phyloP scores from a whole-genome alignment of 2,888 invertebrate species.

The Meteorus cinctellus region DNA sequence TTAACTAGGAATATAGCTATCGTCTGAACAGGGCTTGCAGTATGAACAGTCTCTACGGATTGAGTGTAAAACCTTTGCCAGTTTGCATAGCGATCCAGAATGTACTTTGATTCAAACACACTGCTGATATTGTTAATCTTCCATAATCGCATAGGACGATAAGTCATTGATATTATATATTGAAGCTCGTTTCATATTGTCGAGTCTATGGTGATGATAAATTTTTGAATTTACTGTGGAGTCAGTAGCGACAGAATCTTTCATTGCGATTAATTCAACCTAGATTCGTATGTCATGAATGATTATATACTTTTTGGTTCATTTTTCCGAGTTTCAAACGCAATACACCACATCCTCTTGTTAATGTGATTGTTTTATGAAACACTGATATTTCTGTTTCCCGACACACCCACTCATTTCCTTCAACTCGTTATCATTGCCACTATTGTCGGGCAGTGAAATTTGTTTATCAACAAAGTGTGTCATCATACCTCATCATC shows the following conservation, averaged over 20 bases:
- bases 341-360: not conserved
- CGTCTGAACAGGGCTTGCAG: not conserved
- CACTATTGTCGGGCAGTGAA: not conserved
- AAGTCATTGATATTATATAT: no score
- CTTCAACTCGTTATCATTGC: constrained; percentile 3
- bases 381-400: constrained; percentile 18
- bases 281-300: no score
- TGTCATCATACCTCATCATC: constrained; percentile 6
- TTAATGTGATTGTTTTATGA: not conserved
- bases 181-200: no score
- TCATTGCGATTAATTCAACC: no score
- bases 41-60: not conserved
- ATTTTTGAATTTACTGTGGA: no score
- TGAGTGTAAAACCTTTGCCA: not conserved
- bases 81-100: not conserved
- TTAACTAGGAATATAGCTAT: not conserved
- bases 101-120: not conserved
- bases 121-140: no score
- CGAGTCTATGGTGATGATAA: no score
- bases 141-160: no score
- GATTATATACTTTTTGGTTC: not conserved
- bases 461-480: constrained; percentile 2
- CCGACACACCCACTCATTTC: constrained; percentile 17
- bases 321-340: not conserved
- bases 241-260: no score